Conservation (phyloP, 2,113 vertebrate genomes). For the Cyrtonyx montezumae region DNA sequence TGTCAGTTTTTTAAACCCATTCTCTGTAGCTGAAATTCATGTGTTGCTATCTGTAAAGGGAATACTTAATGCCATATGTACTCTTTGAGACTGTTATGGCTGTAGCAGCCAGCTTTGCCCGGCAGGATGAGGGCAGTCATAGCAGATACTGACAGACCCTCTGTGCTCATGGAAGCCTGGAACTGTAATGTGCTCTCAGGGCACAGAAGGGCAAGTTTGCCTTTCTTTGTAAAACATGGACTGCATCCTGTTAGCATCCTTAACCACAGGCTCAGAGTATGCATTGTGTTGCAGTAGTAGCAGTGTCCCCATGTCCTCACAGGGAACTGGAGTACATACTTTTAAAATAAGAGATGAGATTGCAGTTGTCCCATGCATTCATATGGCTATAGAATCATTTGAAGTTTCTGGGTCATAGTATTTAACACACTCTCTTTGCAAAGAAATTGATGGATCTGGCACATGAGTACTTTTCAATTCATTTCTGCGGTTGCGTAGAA, state of each 20-base stretch:
- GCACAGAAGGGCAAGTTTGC: background rate
- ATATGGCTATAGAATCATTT: background rate
- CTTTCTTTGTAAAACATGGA: background rate
- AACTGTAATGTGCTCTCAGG: background rate
- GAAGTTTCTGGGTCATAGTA: background rate
- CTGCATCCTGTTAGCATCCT: background rate
- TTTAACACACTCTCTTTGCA: background rate
- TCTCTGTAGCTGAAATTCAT: background rate
- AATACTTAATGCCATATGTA: background rate
- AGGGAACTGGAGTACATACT: background rate
- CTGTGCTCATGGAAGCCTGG: background rate
- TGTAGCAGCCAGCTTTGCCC: background rate
- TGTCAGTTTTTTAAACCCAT: background rate
- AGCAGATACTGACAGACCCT: background rate
- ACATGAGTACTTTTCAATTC: background rate
- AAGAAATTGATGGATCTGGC: background rate
- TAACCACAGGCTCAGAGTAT: fast-evolving
- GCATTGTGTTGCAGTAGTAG: background rate
- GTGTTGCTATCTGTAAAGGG: background rate
- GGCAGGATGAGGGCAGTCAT: background rate
- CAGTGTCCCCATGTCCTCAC: background rate
- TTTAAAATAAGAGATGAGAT: background rate
- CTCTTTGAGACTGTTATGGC: background rate
- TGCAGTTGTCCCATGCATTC: background rate
- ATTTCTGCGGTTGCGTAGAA: background rate